Base-by-base conservation (phyloP, 2,888 invertebrate species). In the Stramonita haemastoma region DNA sequence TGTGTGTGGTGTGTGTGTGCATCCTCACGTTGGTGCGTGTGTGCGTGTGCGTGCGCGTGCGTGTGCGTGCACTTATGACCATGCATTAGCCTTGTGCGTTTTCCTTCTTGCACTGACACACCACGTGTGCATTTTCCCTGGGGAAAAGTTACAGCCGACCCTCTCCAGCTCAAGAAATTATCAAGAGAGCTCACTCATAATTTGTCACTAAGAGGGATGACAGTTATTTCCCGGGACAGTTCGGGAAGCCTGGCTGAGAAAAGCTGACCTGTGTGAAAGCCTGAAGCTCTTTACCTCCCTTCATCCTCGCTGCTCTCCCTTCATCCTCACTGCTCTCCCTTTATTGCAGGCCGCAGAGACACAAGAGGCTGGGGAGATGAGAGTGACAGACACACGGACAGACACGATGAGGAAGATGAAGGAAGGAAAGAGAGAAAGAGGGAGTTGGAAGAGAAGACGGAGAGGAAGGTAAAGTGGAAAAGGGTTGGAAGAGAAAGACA, bases 181-280 rank as follows among this genome's bases (percentile, higher is more conserved):
- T 34, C 77, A 79, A 79, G 77, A 32, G 77, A 79, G 26, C 32
- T 79, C 77, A 79, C 32, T 79, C 77, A 79, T 79, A 79, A 79
- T 79, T 79, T 79, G 77, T 19, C 77, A 79, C 29, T 19, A 32
- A 32, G 77, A 79, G 77, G 32, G 77, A 79, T 79, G 77, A 79
- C 77, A 79, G 77, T 79, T 79, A 79, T 79, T 79, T 79, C 77
- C 77, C 77, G 17, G 32, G 77, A 79, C 32, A 79, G 77, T 32
- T 8, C 5, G 26, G 2, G 46, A 46, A 8, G 46, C 46, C 46
- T 46, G 46, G 46, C 46, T 5, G 46, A 46, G 46, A 46, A 46
- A 46, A 2, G 46, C 73, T 29, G 73, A 73, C 73, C 73, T n/a
- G n/a, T 5, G 73, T 6, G 15, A 32, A 32, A 32, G 26, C 15